Conservation (phyloP, 2,888 invertebrate species). For the Atrina japonica region DNA sequence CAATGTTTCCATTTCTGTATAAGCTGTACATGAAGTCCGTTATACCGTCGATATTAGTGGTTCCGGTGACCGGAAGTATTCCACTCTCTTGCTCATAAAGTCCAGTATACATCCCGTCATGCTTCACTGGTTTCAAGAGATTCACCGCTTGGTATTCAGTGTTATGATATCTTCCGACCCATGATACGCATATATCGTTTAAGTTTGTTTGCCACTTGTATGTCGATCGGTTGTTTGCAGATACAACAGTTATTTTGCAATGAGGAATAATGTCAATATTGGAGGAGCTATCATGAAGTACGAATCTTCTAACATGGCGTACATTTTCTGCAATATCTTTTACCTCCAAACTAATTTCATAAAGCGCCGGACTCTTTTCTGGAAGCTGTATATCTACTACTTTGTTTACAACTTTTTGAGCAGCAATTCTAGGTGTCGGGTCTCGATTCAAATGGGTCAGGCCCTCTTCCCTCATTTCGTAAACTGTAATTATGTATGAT, state of each 20-base stretch:
- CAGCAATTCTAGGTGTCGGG: background rate
- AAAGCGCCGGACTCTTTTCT: slow-evolving; percentile 31
- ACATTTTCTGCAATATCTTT: slow-evolving; percentile 49
- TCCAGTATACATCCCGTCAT: slow-evolving; percentile 45
- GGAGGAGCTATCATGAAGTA: slow-evolving; percentile 48
- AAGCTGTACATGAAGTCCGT: slow-evolving; percentile 40
- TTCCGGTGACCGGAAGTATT: slow-evolving; percentile 50
- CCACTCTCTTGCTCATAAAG: slow-evolving; percentile 54
- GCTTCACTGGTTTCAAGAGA: slow-evolving; percentile 36
- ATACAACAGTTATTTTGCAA: slow-evolving; percentile 31
- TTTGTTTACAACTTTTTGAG: background rate
- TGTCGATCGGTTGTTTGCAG: slow-evolving; percentile 29
- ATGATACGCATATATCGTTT: slow-evolving; percentile 20
- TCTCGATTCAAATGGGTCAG: background rate
- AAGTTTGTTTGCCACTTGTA: slow-evolving; percentile 31
- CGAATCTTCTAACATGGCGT: slow-evolving; percentile 43
- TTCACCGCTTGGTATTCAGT: slow-evolving; percentile 29
- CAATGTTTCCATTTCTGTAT: slow-evolving; percentile 22
- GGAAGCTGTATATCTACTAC: background rate
- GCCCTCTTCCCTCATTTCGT: slow-evolving; percentile 25
- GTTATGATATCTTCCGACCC: slow-evolving; percentile 32
- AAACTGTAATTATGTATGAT: slow-evolving; percentile 35
- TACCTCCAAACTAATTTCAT: slow-evolving; percentile 42
- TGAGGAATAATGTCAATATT: slow-evolving; percentile 20
- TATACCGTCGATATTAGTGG: slow-evolving; percentile 53